phyloP scores from a whole-genome alignment of 2,888 invertebrate species.

The Teinopalpus imperialis region DNA sequence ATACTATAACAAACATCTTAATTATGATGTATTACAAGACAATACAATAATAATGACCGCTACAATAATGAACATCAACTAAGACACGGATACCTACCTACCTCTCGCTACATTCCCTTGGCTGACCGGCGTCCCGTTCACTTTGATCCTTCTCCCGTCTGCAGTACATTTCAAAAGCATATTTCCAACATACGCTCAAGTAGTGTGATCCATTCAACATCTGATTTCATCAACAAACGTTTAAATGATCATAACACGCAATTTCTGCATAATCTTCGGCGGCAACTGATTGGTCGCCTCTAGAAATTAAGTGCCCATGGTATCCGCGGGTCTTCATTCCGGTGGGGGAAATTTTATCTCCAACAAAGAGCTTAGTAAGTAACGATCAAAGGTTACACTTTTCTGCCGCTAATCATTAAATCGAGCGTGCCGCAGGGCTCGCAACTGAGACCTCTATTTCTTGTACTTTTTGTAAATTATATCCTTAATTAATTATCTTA shows the following conservation, averaged over 20 bases:
- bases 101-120: conserved; percentile 76
- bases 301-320: no score
- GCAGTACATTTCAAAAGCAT: conserved; percentile 79
- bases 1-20: background rate
- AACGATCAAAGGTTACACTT: no score
- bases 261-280: conserved; percentile 45
- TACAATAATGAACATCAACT: conserved; percentile 12
- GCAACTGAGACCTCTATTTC: no score
- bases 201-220: conserved; percentile 57
- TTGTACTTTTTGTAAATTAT: no score
- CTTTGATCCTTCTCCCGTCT: conserved; percentile 77
- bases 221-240: conserved; percentile 45
- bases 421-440: no score
- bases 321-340: no score
- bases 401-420: no score
- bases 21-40: background rate
- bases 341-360: no score
- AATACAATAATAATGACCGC: conserved; percentile 1
- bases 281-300: conserved; percentile 65
- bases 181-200: conserved; percentile 58
- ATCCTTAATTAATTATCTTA: no score
- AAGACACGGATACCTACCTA: conserved; percentile 44
- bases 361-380: no score
- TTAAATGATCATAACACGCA: conserved; percentile 52
- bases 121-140: conserved; percentile 63